Percentiles rank a stretch among this genome's conserved stretches.
These are phyloP conservation scores for Chironomus tentans DNA, from an alignment of 2,888 invertebrate species.

Conservation along the genomic window DNA sequence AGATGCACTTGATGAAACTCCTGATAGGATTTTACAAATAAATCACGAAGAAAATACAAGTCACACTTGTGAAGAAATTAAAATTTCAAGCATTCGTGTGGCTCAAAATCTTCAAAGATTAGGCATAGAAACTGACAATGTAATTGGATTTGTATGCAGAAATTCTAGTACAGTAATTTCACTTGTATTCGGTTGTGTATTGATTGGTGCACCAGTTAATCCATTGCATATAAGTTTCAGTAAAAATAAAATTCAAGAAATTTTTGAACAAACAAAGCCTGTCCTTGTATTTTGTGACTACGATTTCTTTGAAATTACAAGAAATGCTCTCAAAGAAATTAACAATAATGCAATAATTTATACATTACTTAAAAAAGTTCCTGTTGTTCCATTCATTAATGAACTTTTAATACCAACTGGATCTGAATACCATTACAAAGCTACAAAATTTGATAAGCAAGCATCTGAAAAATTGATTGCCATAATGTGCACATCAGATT, in stretches of 20 bases:
- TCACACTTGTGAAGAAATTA: conserved; percentile 20
- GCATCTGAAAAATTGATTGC: conserved; percentile 13
- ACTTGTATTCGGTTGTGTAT: conserved; percentile 29
- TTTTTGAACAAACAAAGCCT: conserved; percentile 3
- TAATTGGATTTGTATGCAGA: conserved; percentile 36
- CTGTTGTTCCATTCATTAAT: conserved; percentile 12
- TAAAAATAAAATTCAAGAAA: conserved; percentile 14
- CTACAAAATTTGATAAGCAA: neutral
- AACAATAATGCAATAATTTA: conserved; percentile 19
- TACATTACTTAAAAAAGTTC: conserved; percentile 12
- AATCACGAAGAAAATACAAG: conserved; percentile 15
- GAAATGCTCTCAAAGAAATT: conserved; percentile 12
- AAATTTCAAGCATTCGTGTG: conserved; percentile 24
- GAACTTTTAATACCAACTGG: conserved; percentile 20
- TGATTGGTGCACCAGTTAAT: conserved; percentile 38
- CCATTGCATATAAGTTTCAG: conserved; percentile 31
- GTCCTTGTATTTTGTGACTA: conserved; percentile 14
- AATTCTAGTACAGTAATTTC: conserved; percentile 38
- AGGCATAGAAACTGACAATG: conserved; percentile 15
- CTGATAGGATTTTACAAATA: conserved; percentile 23
- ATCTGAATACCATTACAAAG: conserved; percentile 12
- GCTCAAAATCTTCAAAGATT: conserved; percentile 29
- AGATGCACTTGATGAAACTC: conserved; percentile 3
- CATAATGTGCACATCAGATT: conserved; percentile 3
- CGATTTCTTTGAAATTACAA: conserved; percentile 4